These are phyloP conservation scores for Lepus europaeus DNA, from an alignment of 2,113 vertebrate species.

Conservation along the genomic window DNA sequence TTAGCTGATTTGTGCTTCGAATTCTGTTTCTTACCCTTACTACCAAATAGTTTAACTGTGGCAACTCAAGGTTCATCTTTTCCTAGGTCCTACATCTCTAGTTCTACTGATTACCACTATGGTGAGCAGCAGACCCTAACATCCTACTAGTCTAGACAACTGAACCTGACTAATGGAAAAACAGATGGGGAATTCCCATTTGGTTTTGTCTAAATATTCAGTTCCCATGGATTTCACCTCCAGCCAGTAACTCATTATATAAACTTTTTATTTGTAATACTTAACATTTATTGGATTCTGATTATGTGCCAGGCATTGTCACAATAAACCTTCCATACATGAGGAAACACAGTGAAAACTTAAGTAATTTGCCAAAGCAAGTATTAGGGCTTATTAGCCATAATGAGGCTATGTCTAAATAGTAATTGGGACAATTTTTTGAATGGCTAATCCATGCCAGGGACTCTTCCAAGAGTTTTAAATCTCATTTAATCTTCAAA, in stretches of 20 bases:
- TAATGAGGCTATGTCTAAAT: background rate
- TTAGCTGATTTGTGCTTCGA: background rate
- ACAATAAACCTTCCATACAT: background rate
- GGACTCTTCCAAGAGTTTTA: background rate
- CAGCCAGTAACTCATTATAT: background rate
- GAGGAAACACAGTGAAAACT: background rate
- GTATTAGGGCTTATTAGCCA: background rate
- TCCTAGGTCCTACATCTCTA: background rate
- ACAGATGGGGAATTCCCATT: slow-evolving; percentile 4
- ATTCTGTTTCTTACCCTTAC: background rate
- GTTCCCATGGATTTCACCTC: background rate
- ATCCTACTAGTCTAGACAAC: background rate
- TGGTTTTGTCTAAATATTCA: slow-evolving; percentile 44
- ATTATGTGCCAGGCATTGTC: background rate
- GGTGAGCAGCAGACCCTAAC: background rate
- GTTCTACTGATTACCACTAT: background rate
- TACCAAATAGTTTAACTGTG: background rate
- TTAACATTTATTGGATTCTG: background rate
- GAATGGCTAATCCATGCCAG: background rate
- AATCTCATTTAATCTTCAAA: slow-evolving; percentile 40
- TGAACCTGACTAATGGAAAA: background rate
- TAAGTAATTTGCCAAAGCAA: background rate
- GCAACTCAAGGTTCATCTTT: background rate
- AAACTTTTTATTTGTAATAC: background rate
- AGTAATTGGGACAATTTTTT: background rate